Evolutionary conservation across 2,888 invertebrate species (phyloP).

Genomic region (Spicauda simplicius): DNA sequence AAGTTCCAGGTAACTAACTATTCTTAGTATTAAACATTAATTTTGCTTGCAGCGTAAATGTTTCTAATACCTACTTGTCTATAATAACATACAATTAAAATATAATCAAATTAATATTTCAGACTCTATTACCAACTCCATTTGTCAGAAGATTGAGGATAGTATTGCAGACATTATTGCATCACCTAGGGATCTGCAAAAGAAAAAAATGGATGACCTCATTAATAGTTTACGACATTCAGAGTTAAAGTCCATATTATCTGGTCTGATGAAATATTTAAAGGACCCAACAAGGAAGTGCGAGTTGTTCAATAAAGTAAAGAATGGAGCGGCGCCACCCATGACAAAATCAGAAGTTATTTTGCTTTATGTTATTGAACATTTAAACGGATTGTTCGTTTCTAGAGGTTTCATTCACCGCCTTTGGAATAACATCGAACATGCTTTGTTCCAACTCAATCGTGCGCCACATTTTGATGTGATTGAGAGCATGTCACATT

Average conservation of each 20-base stretch:
- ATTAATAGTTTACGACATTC: constrained; percentile 56
- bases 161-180: constrained; percentile 53
- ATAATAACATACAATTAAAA: no score
- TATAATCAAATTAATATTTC: no score
- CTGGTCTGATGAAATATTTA: constrained; percentile 62
- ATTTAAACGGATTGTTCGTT: constrained; percentile 50
- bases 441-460: constrained; percentile 66
- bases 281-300: constrained; percentile 60
- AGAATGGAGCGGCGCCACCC: constrained; percentile 57
- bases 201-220: constrained; percentile 56
- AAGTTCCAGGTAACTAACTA: constrained; percentile 58
- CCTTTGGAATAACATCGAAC: constrained; percentile 65
- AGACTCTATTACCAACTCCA: constrained; percentile 53
- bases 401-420: constrained; percentile 53
- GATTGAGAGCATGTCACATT: constrained; percentile 70
- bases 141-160: constrained; percentile 57
- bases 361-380: constrained; percentile 61
- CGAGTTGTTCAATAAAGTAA: constrained; percentile 60
- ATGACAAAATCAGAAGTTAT: constrained; percentile 74
- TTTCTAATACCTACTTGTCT: no score
- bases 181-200: constrained; percentile 49
- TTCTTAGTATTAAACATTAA: background rate
- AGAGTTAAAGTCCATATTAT: constrained; percentile 56
- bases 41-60: no score
- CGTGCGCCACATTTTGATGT: constrained; percentile 64